These are phyloP conservation scores for Proterorhinus semilunaris DNA, from an alignment of 2,113 vertebrate species.

Conservation along the genomic window DNA sequence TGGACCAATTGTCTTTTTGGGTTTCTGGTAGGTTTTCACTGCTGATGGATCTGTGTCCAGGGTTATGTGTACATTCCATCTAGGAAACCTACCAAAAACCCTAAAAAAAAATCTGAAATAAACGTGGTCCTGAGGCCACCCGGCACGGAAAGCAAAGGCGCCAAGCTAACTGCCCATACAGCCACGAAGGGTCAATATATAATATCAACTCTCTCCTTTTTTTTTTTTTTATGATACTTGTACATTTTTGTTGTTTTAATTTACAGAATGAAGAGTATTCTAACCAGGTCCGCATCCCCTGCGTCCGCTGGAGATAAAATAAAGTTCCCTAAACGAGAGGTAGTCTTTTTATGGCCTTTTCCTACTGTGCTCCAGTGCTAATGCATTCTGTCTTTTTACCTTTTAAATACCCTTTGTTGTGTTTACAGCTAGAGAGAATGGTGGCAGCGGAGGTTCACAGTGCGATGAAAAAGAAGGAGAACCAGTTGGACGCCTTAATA, in stretches of 20 bases:
- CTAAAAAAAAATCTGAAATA: too few relatives aligned
- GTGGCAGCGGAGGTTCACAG: constrained; percentile 36
- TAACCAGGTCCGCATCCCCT: not conserved
- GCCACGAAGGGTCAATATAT: too few relatives aligned
- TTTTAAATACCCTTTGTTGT: not conserved
- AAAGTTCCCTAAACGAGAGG: constrained; percentile 30
- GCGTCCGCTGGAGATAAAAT: not conserved
- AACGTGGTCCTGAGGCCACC: too few relatives aligned
- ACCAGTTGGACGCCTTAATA: constrained; percentile 26
- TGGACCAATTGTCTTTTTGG: too few relatives aligned
- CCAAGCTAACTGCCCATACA: too few relatives aligned
- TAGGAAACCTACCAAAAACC: too few relatives aligned
- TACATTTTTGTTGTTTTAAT: not conserved
- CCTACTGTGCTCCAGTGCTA: not conserved
- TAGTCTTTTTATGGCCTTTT: not conserved
- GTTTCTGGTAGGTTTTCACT: too few relatives aligned
- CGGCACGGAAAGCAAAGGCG: too few relatives aligned
- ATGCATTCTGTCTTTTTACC: not conserved
- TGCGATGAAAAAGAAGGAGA: constrained; percentile 8
- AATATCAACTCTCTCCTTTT: too few relatives aligned
- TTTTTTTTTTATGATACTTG: too few relatives aligned
- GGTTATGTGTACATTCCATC: too few relatives aligned
- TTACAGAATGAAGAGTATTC: constrained; percentile 31
- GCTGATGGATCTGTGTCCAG: too few relatives aligned
- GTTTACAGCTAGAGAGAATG: constrained; percentile 38